Base-by-base conservation (phyloP, 2,113 vertebrate genomes). In the Pedionomus torquatus region DNA sequence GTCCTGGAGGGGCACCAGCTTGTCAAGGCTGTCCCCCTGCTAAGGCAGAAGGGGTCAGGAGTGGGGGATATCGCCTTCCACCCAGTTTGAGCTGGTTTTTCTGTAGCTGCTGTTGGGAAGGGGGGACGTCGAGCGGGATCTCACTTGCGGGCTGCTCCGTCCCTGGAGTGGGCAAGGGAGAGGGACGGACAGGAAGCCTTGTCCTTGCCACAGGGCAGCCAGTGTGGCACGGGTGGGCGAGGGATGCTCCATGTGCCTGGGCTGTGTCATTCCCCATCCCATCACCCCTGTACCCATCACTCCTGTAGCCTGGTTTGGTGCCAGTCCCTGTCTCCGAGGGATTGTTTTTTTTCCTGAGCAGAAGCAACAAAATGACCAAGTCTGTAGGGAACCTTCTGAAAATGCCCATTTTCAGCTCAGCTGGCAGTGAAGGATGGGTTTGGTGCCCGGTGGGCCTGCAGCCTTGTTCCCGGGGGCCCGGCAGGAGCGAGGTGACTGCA, bases 141-240 rank as follows among this genome's bases (percentile, higher is more conserved):
- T 65, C 5, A 1, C 5, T 25, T n/a, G 4, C 14, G 28, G 80
- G 41, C 10, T 71, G 23, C 52, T 44, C 17, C 30, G 41, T 31
- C 21, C 41, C 26, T 0, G 3, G 37, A 13, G 7, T 52, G 28
- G 49, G 37, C 37, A 58, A 43, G 14, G 21, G 7, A 17, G 18
- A 44, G 43, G 25, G 28, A 7, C 1, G 41, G 23, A 9, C 1
- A 0, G 30, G 35, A 49, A 24, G 9, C 23, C 54, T 30, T 44
- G 35, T 6, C 49, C 18, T 35, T 0, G 24, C 44, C 3, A 2
- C 0, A 8, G 17, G 37, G 24, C 68, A 79, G 51, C 44, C 33
- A 39, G 18, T 1, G 4, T 46, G 83, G 33, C 19, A 4, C 5
- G 0, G 3, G n/a, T 1, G 1, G 15, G 43, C 0, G 2, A 58